Evolutionary conservation across 2,797 vertebrate species (phyloP).

Genomic region (Gymnoscopelus microlampas): DNA sequence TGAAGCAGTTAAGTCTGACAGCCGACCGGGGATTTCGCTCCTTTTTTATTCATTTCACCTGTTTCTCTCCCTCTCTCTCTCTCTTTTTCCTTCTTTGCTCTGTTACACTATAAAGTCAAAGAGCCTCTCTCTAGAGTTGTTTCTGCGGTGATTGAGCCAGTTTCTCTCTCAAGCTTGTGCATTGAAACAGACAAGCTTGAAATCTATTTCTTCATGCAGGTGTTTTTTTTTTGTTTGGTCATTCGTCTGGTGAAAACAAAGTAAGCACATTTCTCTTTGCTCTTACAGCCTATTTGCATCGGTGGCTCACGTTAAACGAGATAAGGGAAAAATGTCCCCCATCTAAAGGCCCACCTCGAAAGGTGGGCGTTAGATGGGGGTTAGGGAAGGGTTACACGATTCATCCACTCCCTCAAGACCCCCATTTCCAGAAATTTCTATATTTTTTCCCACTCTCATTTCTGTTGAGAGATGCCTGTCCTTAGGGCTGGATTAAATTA

Average conservation of each 20-base stretch:
- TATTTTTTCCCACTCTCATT: conserved; percentile 38
- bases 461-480: conserved; percentile 80
- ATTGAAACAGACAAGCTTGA: conserved; percentile 38
- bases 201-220: conserved; percentile 44
- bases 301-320: conserved; percentile 53
- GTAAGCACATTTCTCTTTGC: conserved; percentile 53
- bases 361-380: conserved; percentile 60
- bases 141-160: conserved; percentile 18
- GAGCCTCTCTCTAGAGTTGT: conserved; percentile 35
- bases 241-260: conserved; percentile 53
- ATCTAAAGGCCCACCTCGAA: conserved; percentile 22
- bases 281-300: conserved; percentile 61
- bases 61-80: too few species aligned
- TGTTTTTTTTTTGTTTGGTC: conserved; percentile 34
- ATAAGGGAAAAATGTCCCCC: conserved; percentile 32
- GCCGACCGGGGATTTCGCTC: conserved; percentile 53
- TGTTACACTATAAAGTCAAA: neutral
- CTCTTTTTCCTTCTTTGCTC: too few species aligned
- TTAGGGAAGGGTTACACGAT: conserved; percentile 69
- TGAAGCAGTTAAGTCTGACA: conserved; percentile 66
- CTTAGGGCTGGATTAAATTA: conserved; percentile 79
- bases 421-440: conserved; percentile 52
- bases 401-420: conserved; percentile 59
- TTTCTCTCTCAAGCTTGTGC: conserved; percentile 29
- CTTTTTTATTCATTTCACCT: conserved; percentile 59